These are phyloP conservation scores for Cyclophora punctaria DNA, from an alignment of 2,888 invertebrate species.

Conservation along the genomic window DNA sequence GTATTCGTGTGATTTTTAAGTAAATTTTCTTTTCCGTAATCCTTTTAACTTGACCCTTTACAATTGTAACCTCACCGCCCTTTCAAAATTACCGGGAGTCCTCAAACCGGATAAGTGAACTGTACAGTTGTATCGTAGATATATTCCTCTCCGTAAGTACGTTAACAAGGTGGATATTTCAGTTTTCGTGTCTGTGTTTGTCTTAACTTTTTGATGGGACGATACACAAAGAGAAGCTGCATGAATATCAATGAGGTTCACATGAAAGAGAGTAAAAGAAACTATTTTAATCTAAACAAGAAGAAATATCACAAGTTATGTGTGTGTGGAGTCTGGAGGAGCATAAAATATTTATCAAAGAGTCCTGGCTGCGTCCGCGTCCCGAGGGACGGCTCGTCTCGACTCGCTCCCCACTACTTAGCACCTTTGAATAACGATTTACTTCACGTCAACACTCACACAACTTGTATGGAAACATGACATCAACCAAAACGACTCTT, in stretches of 20 bases:
- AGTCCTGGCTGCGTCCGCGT: constrained; percentile 47
- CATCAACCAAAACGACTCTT: constrained; percentile 7
- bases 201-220: constrained; percentile 23
- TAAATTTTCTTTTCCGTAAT: constrained; percentile 24
- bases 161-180: not conserved
- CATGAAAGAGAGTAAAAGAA: constrained; percentile 37
- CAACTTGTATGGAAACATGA: constrained; percentile 15
- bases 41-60: constrained; percentile 45
- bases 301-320: constrained; percentile 47
- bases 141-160: constrained; percentile 1
- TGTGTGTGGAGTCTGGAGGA: constrained; percentile 46
- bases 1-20: constrained; percentile 13
- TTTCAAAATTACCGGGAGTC: constrained; percentile 49
- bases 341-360: constrained; percentile 73
- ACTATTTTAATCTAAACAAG: constrained; percentile 52
- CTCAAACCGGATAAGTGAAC: constrained; percentile 36
- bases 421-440: constrained; percentile 50
- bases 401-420: constrained; percentile 46
- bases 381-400: constrained; percentile 38
- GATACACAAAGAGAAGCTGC: constrained; percentile 29
- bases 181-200: constrained; percentile 11
- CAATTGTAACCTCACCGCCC: constrained; percentile 47
- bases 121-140: constrained; percentile 1
- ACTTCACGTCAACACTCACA: constrained; percentile 26
- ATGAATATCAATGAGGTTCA: constrained; percentile 44